These are phyloP conservation scores for Mesitornis unicolor DNA, from an alignment of 2,113 vertebrate genomes.

Conservation along the genomic window DNA sequence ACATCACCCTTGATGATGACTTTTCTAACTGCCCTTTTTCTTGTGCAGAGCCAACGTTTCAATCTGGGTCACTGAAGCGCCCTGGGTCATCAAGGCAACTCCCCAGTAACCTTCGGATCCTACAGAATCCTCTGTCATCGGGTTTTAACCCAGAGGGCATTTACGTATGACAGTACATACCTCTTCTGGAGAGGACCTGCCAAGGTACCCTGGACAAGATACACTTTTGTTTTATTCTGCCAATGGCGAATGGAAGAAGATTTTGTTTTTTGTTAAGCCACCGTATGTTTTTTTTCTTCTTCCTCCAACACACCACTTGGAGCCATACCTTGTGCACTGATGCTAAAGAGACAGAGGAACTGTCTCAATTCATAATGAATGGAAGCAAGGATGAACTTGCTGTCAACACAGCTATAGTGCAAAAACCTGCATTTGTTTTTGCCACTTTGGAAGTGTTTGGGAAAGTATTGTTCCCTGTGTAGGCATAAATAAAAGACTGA, in stretches of 20 bases:
- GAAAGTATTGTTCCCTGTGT: conserved; percentile 61
- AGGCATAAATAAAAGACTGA: conserved; percentile 63
- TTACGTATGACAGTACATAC: conserved; percentile 84
- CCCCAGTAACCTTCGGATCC: conserved; percentile 87
- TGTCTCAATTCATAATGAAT: not conserved
- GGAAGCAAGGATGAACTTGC: conserved; percentile 53
- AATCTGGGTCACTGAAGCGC: conserved; percentile 89
- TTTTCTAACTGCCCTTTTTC: not conserved
- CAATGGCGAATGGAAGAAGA: conserved; percentile 47
- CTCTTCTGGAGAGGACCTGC: conserved; percentile 48
- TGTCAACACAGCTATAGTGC: conserved; percentile 46
- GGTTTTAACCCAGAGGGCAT: conserved; percentile 96
- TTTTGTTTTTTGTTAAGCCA: not conserved
- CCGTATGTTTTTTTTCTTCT: not conserved
- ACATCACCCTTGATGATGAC: not conserved
- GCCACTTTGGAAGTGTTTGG: conserved; percentile 62
- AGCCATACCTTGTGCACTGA: conserved; percentile 73
- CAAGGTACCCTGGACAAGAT: conserved; percentile 45
- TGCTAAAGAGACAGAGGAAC: conserved; percentile 54
- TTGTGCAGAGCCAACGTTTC: conserved; percentile 76
- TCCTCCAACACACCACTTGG: conserved; percentile 36
- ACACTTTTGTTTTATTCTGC: conserved; percentile 49
- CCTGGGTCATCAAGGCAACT: conserved; percentile 81
- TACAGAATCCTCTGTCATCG: conserved; percentile 87
- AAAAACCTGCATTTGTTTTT: conserved; percentile 60